These are phyloP conservation scores for Pocillopora verrucosa DNA, from an alignment of 64 coral and sea anemone genomes.

Conservation along the genomic window DNA sequence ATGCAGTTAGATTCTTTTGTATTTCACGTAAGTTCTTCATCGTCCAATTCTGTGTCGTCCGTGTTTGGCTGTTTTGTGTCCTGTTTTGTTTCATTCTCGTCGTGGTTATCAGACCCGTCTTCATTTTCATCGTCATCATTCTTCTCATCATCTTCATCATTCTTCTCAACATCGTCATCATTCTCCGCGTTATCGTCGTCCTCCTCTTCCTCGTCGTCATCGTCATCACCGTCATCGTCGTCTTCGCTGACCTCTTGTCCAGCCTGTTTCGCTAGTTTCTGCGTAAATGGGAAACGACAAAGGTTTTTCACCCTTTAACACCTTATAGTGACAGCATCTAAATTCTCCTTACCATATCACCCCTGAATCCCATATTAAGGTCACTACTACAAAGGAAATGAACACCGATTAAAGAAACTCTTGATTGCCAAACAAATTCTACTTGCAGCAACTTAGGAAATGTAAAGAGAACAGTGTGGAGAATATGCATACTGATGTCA, in stretches of 20 bases:
- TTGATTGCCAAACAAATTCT: too few relatives aligned
- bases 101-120: not conserved
- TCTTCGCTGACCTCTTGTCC: constrained; percentile 46
- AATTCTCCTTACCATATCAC: too few relatives aligned
- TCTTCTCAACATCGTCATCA: not conserved
- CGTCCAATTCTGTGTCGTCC: not conserved
- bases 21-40: constrained; percentile 28
- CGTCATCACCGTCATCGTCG: constrained; percentile 34
- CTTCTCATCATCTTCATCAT: not conserved
- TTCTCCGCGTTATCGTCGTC: constrained; percentile 2
- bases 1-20: not conserved
- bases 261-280: constrained; percentile 52
- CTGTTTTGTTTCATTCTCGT: not conserved
- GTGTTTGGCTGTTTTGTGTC: not conserved
- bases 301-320: too few relatives aligned
- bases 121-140: constrained; percentile 9
- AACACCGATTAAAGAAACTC: too few relatives aligned
- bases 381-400: too few relatives aligned
- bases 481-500: too few relatives aligned
- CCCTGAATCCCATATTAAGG: too few relatives aligned
- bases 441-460: too few relatives aligned
- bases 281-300: not conserved
- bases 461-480: too few relatives aligned
- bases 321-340: too few relatives aligned
- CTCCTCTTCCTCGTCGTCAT: constrained; percentile 28